Percentiles rank a stretch among this genome's conserved stretches.
phyloP scores from a whole-genome alignment of 2,888 invertebrate genomes.

The Idaea straminata region DNA sequence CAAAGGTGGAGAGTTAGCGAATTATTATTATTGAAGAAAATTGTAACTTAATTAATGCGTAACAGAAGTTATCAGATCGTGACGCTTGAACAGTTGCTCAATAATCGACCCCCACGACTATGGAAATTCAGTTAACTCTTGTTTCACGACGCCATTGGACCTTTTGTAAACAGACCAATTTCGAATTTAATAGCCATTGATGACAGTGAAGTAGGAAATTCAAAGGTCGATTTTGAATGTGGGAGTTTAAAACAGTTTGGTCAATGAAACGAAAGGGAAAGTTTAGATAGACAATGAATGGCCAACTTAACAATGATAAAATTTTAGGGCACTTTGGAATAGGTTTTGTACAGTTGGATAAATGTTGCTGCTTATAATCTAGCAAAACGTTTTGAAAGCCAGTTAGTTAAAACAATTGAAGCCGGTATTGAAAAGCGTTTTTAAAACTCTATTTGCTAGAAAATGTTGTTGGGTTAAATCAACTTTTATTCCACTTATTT shows the following conservation, averaged over 20 bases:
- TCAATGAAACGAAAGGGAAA: constrained; percentile 4
- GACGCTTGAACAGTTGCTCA: constrained; percentile 45
- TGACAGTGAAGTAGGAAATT: constrained; percentile 13
- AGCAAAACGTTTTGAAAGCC: background rate
- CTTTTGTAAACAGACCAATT: constrained; percentile 52
- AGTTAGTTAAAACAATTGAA: background rate
- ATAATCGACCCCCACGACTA: constrained; percentile 57
- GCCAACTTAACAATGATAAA: background rate
- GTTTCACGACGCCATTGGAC: constrained; percentile 49
- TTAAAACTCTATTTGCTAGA: background rate
- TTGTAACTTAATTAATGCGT: constrained; percentile 43
- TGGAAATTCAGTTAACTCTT: constrained; percentile 57
- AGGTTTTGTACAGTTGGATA: background rate
- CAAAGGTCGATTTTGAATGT: constrained; percentile 43
- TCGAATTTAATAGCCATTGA: constrained; percentile 36
- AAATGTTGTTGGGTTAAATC: background rate
- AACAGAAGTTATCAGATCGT: constrained; percentile 45
- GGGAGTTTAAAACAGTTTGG: constrained; percentile 32
- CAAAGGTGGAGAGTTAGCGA: background rate
- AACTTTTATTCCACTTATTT: background rate
- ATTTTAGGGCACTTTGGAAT: constrained; percentile 1
- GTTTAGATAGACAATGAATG: background rate
- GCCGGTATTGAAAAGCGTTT: background rate
- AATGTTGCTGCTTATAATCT: background rate
- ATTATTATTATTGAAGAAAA: constrained; percentile 25